Conservation (phyloP, 2,888 invertebrate genomes). For the Drosophila austrosaltans region DNA sequence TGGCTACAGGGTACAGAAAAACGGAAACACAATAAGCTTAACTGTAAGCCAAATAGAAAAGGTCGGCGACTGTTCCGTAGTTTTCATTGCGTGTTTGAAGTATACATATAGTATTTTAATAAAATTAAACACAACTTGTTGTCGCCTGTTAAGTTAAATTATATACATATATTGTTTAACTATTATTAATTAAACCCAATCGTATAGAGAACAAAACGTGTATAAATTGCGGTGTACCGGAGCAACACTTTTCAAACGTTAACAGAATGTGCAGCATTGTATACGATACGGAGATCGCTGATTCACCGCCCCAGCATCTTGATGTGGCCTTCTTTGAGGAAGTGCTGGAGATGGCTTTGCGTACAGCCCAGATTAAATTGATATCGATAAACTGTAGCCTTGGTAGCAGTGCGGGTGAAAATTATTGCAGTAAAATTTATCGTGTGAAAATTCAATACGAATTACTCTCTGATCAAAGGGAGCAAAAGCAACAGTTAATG, state of each 20-base stretch:
- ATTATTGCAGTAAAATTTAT: conserved; percentile 81
- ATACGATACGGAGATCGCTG: conserved; percentile 59
- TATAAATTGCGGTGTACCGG: conserved; percentile 48
- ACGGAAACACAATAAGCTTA: conserved; percentile 1
- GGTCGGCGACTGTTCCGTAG: conserved; percentile 21
- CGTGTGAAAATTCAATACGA: conserved; percentile 66
- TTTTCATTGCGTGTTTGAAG: conserved; percentile 49
- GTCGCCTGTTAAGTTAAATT: conserved; percentile 50
- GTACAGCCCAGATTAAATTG: conserved; percentile 53
- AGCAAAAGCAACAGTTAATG: conserved; percentile 15
- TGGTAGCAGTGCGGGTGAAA: conserved; percentile 79
- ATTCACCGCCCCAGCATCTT: conserved; percentile 59
- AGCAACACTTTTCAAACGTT: conserved; percentile 34
- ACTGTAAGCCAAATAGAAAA: conserved; percentile 19
- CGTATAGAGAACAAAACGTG: conserved; percentile 1
- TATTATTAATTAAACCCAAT: conserved; percentile 38
- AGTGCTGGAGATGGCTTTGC: conserved; percentile 71
- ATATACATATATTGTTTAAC: conserved; percentile 14
- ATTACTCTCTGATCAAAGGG: not conserved
- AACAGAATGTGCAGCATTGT: conserved; percentile 66
- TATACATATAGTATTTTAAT: conserved; percentile 11
- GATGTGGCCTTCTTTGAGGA: conserved; percentile 72
- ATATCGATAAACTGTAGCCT: conserved; percentile 52
- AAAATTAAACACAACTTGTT: conserved; percentile 30
- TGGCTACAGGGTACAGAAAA: not conserved